A percentile compares a stretch with the other conserved stretches of the same genome.
phyloP scores from a whole-genome alignment of 1,140 invertebrate species.

The Parasteatoda tepidariorum region DNA sequence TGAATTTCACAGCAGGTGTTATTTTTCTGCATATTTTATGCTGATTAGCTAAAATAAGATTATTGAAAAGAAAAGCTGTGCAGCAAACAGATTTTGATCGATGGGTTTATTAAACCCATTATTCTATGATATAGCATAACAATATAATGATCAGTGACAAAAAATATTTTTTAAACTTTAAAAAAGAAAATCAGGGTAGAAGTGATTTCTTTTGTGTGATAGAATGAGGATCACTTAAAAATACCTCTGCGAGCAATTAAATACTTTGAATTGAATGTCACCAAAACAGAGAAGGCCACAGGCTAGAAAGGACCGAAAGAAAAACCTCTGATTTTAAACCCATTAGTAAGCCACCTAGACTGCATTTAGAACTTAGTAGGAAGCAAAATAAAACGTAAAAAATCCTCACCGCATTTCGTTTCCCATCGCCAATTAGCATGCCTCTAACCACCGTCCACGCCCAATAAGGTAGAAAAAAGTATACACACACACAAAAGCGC shows the following conservation, averaged over 20 bases:
- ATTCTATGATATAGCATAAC: too few species aligned
- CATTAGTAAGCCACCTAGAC: conserved; percentile 55
- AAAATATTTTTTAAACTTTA: too few species aligned
- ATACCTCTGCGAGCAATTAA: conserved; percentile 17
- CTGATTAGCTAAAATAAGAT: too few species aligned
- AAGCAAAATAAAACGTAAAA: conserved; percentile 27
- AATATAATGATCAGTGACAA: too few species aligned
- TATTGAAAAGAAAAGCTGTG: too few species aligned
- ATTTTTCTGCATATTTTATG: too few species aligned
- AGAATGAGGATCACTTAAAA: too few species aligned
- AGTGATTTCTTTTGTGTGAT: too few species aligned
- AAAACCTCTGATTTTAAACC: conserved; percentile 57
- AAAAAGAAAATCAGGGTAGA: too few species aligned
- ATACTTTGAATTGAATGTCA: conserved; percentile 41
- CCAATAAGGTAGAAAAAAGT: not conserved
- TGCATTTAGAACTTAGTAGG: conserved; percentile 18
- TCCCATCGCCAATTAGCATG: conserved; percentile 56
- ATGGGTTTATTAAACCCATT: too few species aligned
- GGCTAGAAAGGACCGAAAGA: conserved; percentile 11
- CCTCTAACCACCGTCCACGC: conserved; percentile 46
- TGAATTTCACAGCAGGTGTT: too few species aligned
- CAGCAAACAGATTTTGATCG: too few species aligned
- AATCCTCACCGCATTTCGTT: conserved; percentile 36
- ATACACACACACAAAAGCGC: conserved; percentile 9
- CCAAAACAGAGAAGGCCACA: conserved; percentile 32